Evolutionary conservation across 2,113 vertebrate genomes (phyloP), one percentile per base, ranked within the genome.

Genomic region (Mastomys coucha): DNA sequence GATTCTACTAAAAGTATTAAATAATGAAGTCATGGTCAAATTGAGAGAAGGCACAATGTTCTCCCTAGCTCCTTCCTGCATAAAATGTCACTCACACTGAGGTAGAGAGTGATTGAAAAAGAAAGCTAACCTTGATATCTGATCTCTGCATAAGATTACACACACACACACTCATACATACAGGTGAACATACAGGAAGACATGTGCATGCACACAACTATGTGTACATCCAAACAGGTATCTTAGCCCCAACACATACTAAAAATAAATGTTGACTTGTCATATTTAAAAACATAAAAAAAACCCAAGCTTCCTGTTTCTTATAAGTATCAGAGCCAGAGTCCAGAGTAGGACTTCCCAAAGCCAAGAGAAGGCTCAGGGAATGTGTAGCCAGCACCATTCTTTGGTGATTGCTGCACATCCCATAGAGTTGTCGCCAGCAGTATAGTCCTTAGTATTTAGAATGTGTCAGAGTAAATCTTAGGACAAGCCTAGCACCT

Each of bases 261-360:
- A 14, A 82, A 24, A 84, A n/a, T n/a, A 45, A 51, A 82, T 53
- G 1, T 39, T 1, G 7, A 45, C n/a, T 2, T 70, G 4, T 9
- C 9, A 82, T 58, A 12, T 73, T 56, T 56, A 56, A 36, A 56
- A 80, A 22, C 51, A 51, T 28, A 63, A 10, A 63, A 49, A 56
- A 58, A n/a, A n/a, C n/a, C n/a, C 14, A 19, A 14, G 5, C 20
- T 17, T 60, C 19, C 7, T 7, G 28, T 77, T 53, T 75, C 24
- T 10, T 42, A 17, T 33, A 69, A 7, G 7, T 22, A 31, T 13
- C 16, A 75, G 17, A 12, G 7, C 4, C 51, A 53, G 28, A 6
- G 2, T 17, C n/a, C n/a, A 14, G 2, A 16, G 0, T 22, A 10
- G 2, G 2, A 6, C 4, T 53, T 77, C 1, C 19, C 6, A 7